These are phyloP conservation scores for Chiloscyllium plagiosum DNA, from an alignment of 2,113 vertebrate genomes.

Conservation along the genomic window DNA sequence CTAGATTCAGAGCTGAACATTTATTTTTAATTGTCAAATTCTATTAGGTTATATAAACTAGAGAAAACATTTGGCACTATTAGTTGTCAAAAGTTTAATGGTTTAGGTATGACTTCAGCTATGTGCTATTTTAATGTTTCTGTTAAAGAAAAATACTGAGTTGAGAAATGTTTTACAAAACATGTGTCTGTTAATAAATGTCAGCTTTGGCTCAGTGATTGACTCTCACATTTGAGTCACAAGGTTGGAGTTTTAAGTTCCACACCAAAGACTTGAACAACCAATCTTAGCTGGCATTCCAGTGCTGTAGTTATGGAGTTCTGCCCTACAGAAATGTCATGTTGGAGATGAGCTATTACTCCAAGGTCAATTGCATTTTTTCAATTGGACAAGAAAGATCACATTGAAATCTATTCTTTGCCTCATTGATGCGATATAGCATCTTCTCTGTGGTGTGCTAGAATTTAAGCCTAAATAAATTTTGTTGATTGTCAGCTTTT, in stretches of 20 bases:
- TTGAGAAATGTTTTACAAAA: background rate
- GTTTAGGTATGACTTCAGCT: background rate
- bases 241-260: background rate
- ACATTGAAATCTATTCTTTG: background rate
- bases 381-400: background rate
- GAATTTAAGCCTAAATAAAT: no score
- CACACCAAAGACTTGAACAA: background rate
- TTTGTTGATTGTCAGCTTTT: no score
- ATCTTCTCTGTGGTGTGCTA: no score
- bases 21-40: background rate
- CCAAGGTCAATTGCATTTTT: background rate
- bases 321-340: background rate
- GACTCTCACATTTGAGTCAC: background rate
- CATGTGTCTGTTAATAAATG: background rate
- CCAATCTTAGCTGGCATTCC: background rate
- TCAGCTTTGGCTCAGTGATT: background rate
- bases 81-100: background rate
- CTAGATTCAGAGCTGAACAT: background rate
- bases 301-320: background rate
- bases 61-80: background rate
- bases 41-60: background rate
- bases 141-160: background rate
- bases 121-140: background rate
- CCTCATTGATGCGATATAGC: no score
- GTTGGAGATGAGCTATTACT: background rate